Conservation (phyloP, 2,797 vertebrate species). For the Microcaecilia unicolor region DNA sequence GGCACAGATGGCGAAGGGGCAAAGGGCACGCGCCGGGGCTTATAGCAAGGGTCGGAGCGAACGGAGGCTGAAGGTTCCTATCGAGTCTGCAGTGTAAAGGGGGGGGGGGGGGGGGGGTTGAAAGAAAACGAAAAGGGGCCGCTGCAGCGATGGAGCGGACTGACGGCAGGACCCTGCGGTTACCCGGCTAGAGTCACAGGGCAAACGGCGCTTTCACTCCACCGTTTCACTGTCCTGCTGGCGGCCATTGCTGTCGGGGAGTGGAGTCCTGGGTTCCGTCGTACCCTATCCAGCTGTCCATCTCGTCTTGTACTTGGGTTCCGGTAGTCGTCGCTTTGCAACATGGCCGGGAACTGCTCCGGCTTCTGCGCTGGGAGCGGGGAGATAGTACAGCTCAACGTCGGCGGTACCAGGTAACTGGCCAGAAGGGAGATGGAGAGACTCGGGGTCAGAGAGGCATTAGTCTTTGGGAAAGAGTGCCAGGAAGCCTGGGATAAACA, state of each 20-base stretch:
- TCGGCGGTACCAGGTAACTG: slow-evolving; percentile 92
- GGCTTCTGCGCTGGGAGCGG: slow-evolving; percentile 62
- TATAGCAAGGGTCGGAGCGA: no score
- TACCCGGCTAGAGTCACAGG: not conserved
- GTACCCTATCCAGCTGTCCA: no score
- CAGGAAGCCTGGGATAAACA: no score
- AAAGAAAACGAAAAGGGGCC: not conserved
- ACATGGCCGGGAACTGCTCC: slow-evolving; percentile 77
- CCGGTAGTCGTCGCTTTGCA: slow-evolving; percentile 13
- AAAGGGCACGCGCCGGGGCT: no score
- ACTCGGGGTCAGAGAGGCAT: no score
- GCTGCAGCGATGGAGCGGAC: not conserved
- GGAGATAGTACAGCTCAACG: slow-evolving; percentile 93
- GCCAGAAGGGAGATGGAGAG: slow-evolving; percentile 39
- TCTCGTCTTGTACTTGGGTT: slow-evolving; percentile 20
- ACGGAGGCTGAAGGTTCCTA: not conserved
- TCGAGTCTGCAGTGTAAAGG: no score
- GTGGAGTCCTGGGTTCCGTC: not conserved
- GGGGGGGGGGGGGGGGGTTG: not conserved
- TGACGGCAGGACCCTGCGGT: not conserved
- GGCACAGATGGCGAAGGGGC: no score
- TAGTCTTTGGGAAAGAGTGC: no score
- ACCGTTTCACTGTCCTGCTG: slow-evolving; percentile 1
- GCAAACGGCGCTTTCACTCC: slow-evolving; percentile 4
- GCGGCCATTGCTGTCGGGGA: not conserved